phyloP scores from a whole-genome alignment of 2,113 vertebrate species.

The Oophaga pumilio region DNA sequence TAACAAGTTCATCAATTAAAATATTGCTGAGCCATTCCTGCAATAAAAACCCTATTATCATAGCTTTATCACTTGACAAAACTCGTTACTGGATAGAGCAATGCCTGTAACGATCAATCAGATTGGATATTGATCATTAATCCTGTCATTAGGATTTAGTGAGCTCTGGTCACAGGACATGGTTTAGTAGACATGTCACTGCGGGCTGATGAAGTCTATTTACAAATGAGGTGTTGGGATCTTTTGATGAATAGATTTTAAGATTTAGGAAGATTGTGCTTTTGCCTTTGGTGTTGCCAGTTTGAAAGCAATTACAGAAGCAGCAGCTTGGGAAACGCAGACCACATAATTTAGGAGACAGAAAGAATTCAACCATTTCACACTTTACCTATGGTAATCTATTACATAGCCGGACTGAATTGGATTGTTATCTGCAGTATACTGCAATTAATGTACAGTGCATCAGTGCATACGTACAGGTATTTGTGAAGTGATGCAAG shows the following conservation, averaged over 20 bases:
- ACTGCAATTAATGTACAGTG: neutral
- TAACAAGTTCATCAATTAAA: constrained; percentile 55
- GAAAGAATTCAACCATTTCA: constrained; percentile 9
- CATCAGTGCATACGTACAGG: neutral
- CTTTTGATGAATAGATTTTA: constrained; percentile 18
- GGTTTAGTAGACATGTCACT: constrained; percentile 26
- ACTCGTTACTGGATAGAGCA: constrained; percentile 38
- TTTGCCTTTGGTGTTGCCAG: constrained; percentile 26
- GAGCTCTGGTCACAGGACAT: neutral
- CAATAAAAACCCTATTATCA: constrained; percentile 46
- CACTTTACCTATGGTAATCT: constrained; percentile 15
- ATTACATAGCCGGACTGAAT: neutral
- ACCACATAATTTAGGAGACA: constrained; percentile 15
- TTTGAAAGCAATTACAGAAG: constrained; percentile 22
- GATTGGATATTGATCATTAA: constrained; percentile 49
- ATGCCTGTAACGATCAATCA: constrained; percentile 31
- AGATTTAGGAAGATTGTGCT: constrained; percentile 6
- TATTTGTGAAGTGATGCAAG: too few species aligned
- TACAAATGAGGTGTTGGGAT: constrained; percentile 25
- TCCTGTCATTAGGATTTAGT: constrained; percentile 27
- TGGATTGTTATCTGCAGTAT: neutral
- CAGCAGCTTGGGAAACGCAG: neutral
- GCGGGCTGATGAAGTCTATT: constrained; percentile 26
- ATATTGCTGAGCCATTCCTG: constrained; percentile 55
- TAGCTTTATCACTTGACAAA: constrained; percentile 38